phyloP scores from a whole-genome alignment of 2,888 invertebrate genomes.

The Tenthredo scrophulariae region DNA sequence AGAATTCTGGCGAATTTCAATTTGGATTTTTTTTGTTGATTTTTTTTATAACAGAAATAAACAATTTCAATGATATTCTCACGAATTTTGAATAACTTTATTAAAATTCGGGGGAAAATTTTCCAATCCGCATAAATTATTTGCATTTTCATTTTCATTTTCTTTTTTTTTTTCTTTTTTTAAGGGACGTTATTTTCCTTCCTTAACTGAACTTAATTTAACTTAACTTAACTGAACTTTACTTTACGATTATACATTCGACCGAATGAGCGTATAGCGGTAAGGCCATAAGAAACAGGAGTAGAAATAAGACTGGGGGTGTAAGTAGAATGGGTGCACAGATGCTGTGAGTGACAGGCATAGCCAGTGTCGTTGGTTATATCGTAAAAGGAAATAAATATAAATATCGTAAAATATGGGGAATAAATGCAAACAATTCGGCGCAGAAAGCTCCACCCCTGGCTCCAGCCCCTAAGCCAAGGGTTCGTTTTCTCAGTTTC shows the following conservation, averaged over 20 bases:
- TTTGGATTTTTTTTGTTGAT: no score
- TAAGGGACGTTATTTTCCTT: background rate
- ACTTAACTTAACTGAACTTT: background rate
- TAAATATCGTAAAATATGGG: constrained; percentile 75
- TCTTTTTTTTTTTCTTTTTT: background rate
- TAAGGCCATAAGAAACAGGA: constrained; percentile 3
- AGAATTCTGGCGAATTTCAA: no score
- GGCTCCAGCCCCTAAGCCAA: background rate
- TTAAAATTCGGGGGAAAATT: no score
- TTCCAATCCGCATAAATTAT: no score
- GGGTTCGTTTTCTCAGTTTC: constrained; percentile 6
- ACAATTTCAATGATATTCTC: no score
- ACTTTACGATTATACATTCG: constrained; percentile 23
- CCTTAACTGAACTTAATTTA: background rate
- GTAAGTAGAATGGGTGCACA: constrained; percentile 48
- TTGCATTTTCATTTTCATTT: background rate
- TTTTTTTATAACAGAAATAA: no score
- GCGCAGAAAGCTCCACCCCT: constrained; percentile 60
- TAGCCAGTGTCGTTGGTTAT: constrained; percentile 54
- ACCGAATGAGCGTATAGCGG: background rate
- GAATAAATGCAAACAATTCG: constrained; percentile 75
- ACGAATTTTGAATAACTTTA: no score
- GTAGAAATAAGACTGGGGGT: constrained; percentile 25
- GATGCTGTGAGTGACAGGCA: constrained; percentile 50
- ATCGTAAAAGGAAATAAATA: constrained; percentile 57